Conservation (phyloP, 2,113 vertebrate genomes). For the Tautogolabrus adspersus region DNA sequence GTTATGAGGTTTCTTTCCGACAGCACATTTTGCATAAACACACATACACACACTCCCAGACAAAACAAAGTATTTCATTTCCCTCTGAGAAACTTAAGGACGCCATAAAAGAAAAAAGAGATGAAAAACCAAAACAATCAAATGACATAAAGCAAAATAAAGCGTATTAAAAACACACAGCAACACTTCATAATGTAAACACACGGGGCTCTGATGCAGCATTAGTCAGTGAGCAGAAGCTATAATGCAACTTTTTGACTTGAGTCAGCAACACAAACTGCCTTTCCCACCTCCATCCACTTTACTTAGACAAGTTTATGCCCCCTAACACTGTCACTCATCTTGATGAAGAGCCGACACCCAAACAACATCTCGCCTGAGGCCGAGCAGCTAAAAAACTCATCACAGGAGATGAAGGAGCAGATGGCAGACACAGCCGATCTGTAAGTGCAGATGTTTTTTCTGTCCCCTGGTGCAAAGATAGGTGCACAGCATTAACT, state of each 20-base stretch:
- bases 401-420: slow-evolving; percentile 49
- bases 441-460: slow-evolving; percentile 43
- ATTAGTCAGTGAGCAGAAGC: slow-evolving; percentile 21
- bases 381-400: slow-evolving; percentile 19
- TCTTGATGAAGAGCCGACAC: slow-evolving; percentile 37
- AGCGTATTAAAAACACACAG: slow-evolving; percentile 22
- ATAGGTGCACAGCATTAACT: slow-evolving; percentile 19
- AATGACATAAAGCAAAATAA: slow-evolving; percentile 38
- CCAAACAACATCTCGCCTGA: slow-evolving; percentile 34
- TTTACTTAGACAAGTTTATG: slow-evolving; percentile 30
- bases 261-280: slow-evolving; percentile 25
- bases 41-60: slow-evolving; percentile 15
- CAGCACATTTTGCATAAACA: slow-evolving; percentile 20
- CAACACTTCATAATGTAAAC: slow-evolving; percentile 34
- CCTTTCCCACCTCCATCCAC: slow-evolving; percentile 4
- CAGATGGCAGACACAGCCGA: slow-evolving; percentile 39
- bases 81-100: slow-evolving; percentile 34
- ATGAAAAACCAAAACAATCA: slow-evolving; percentile 41
- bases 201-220: slow-evolving; percentile 10
- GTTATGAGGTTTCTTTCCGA: slow-evolving; percentile 44
- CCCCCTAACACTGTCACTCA: slow-evolving; percentile 31
- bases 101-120: slow-evolving; percentile 37
- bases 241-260: slow-evolving; percentile 31
- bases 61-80: slow-evolving; percentile 29
- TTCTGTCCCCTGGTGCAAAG: slow-evolving; percentile 15